Evolutionary conservation across 64 coral and sea anemone genomes (phyloP).

Genomic region (Dendronephthya gigantea): DNA sequence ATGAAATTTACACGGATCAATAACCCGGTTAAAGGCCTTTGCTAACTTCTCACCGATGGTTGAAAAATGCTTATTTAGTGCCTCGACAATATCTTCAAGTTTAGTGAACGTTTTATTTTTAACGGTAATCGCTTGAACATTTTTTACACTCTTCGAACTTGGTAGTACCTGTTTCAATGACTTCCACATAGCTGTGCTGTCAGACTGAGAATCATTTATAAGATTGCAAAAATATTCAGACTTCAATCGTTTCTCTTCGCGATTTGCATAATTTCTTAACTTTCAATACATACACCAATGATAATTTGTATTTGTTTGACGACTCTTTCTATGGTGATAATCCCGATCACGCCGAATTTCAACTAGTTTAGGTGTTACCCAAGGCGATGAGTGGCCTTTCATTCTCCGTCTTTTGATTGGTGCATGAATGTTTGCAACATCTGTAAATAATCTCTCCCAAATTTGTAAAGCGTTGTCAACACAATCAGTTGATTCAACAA

Average conservation of each 20-base stretch:
- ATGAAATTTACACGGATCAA: conserved; percentile 7
- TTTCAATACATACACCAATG: conserved; percentile 39
- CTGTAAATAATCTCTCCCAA: conserved; percentile 29
- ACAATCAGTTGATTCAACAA: conserved; percentile 22
- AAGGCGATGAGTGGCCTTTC: neutral
- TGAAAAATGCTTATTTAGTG: conserved; percentile 34
- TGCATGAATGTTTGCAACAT: conserved; percentile 29
- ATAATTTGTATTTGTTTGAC: neutral
- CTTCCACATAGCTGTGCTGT: conserved; percentile 34
- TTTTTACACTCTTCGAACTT: too few species aligned
- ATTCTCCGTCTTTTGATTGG: neutral
- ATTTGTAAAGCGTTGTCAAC: conserved; percentile 21
- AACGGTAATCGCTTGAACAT: conserved; percentile 12
- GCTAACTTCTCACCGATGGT: conserved; percentile 1
- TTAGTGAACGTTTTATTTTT: conserved; percentile 12
- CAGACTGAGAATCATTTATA: conserved; percentile 13
- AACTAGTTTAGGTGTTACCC: conserved; percentile 14
- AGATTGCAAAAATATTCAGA: conserved; percentile 37
- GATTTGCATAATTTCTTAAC: conserved; percentile 36
- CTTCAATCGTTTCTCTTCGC: conserved; percentile 37
- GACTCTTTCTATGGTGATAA: neutral
- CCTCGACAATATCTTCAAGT: conserved; percentile 23
- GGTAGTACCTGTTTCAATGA: conserved; percentile 19
- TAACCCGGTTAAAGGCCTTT: conserved; percentile 24
- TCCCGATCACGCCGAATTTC: neutral